phyloP scores from a whole-genome alignment of 2,888 invertebrate species.

The Hesperia comma region DNA sequence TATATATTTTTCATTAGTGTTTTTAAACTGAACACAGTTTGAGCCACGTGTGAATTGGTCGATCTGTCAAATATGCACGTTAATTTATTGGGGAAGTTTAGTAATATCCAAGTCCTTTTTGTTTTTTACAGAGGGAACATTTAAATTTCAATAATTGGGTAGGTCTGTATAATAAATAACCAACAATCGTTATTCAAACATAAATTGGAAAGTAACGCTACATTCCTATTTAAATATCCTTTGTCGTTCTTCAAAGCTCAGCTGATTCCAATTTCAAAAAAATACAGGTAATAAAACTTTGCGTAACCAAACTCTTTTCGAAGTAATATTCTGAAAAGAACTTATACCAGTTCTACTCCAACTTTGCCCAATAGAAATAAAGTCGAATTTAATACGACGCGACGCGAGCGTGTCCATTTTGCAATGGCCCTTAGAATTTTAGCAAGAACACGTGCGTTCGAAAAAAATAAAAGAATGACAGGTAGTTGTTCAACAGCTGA shows the following conservation, averaged over 20 bases:
- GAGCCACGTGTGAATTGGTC: too few species aligned
- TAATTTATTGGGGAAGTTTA: too few species aligned
- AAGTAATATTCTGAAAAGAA: constrained; percentile 16
- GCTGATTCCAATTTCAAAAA: constrained; percentile 42
- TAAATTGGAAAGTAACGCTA: constrained; percentile 12
- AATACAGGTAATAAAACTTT: constrained; percentile 44
- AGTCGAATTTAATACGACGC: not conserved
- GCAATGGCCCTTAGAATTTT: constrained; percentile 42
- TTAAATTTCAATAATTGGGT: too few species aligned
- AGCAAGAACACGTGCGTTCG: constrained; percentile 47
- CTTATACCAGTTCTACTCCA: not conserved
- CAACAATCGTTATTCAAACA: not conserved
- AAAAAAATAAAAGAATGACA: constrained; percentile 50
- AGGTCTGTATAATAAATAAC: too few species aligned
- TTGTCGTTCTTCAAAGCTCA: constrained; percentile 35
- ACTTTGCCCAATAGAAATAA: not conserved
- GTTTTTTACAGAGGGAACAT: too few species aligned
- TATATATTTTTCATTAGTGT: too few species aligned
- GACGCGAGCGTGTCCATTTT: constrained; percentile 38
- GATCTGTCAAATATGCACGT: too few species aligned
- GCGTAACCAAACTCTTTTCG: constrained; percentile 47
- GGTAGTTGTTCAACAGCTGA: constrained; percentile 51
- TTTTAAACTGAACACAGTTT: too few species aligned
- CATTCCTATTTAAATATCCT: constrained; percentile 17
- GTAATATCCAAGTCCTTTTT: too few species aligned